Evolutionary conservation across 2,113 vertebrate genomes (phyloP).

Genomic region (Phaethornis superciliosus): DNA sequence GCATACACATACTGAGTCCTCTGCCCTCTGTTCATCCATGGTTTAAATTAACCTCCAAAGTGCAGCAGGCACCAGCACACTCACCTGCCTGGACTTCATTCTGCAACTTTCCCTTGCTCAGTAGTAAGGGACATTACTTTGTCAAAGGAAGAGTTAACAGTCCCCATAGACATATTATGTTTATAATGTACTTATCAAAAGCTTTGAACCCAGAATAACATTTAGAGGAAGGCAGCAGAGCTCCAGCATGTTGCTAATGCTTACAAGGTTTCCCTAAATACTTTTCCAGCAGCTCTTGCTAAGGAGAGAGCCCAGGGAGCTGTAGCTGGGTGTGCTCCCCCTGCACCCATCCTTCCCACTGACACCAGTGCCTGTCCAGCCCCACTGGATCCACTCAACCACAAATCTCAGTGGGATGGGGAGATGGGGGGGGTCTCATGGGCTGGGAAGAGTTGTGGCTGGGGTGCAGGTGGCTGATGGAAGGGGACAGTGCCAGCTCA

Average conservation of each 20-base stretch:
- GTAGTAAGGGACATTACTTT: background rate
- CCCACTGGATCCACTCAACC: fast-evolving
- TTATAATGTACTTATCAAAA: conserved; percentile 43
- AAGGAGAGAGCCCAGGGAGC: background rate
- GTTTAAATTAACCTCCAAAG: background rate
- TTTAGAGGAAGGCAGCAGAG: conserved; percentile 32
- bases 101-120: background rate
- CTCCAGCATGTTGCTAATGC: conserved; percentile 44
- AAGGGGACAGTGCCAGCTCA: background rate
- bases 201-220: conserved; percentile 61
- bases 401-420: fast-evolving
- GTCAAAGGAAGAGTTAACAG: conserved; percentile 28
- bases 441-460: background rate
- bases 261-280: conserved; percentile 47
- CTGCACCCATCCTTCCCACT: background rate
- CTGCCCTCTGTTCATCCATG: fast-evolving
- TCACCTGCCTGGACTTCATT: fast-evolving
- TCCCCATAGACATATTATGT: background rate
- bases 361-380: background rate
- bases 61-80: background rate
- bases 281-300: conserved; percentile 9
- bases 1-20: fast-evolving
- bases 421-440: background rate
- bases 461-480: background rate
- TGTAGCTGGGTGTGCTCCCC: fast-evolving